These are phyloP conservation scores for Apamea epomidion DNA, from an alignment of 2,888 invertebrate species.

Conservation along the genomic window DNA sequence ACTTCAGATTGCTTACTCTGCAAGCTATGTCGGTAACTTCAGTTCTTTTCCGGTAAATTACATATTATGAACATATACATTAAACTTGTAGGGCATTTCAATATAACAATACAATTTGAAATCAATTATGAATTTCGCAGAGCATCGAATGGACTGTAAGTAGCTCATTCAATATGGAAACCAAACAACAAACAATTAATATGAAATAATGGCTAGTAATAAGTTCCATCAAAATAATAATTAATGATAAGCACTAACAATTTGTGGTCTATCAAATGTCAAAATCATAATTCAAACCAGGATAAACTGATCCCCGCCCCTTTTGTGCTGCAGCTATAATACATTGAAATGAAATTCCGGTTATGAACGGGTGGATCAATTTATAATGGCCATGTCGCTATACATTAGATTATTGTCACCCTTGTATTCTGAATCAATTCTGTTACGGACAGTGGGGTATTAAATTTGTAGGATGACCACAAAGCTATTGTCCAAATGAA, in stretches of 20 bases:
- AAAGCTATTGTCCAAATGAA: constrained; percentile 44
- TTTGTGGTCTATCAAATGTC: constrained; percentile 43
- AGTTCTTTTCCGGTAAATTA: no score
- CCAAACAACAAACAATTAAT: constrained; percentile 17
- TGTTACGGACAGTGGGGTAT: constrained; percentile 62
- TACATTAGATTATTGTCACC: constrained; percentile 67
- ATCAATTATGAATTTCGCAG: background rate
- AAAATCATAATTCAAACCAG: constrained; percentile 50
- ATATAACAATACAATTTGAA: background rate
- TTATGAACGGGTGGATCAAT: constrained; percentile 57
- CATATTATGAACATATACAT: no score
- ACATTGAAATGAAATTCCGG: constrained; percentile 39
- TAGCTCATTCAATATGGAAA: background rate
- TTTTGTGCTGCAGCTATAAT: constrained; percentile 36
- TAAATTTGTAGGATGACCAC: constrained; percentile 64
- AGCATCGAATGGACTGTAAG: background rate
- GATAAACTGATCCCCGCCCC: constrained; percentile 41
- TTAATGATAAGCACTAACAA: constrained; percentile 35
- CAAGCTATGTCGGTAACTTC: no score
- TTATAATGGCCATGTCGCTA: constrained; percentile 63
- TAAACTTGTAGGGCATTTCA: no score
- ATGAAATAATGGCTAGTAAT: constrained; percentile 25
- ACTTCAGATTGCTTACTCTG: no score
- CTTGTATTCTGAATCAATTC: constrained; percentile 66
- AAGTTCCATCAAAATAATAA: constrained; percentile 28